Evolutionary conservation across 2,888 invertebrate genomes (phyloP), one percentile per base, ranked within the genome.

Genomic region (Bombylius major): DNA sequence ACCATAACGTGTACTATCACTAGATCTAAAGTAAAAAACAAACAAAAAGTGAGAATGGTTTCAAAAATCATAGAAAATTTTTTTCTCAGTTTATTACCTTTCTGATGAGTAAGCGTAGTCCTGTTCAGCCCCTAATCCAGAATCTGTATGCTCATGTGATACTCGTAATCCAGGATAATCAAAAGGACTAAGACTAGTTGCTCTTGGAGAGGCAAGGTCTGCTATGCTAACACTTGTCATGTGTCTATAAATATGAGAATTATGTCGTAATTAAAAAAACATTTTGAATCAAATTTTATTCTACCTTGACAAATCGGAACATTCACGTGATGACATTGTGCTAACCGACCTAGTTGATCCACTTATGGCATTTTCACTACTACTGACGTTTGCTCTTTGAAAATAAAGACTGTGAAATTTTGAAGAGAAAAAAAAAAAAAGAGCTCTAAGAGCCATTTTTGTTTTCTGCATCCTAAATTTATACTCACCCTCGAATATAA

Each of bases 111-210:
- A 83, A 45, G 83, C 82, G 68, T 84, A 85, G 65, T 87, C 86
- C 70, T 86, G 86, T 71, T 86, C 86, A 23, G 83, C 84, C 50
- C 86, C 86, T 6, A 87, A 74, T 1, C 87, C 87, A 1, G 87
- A 87, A 70, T 87, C 87, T 0, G 86, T 86, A 65, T 87, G 86
- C 65, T 87, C 86, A 63, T 86, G 86, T 34, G 82, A 85, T 44
- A 83, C 82, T 60, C 83, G 70, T 14, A 79, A 73, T 1, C 75
- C 71, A 0, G 73, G 71, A 51, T 73, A 71, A 58, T 75, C 75
- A 59, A 75, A 59, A 1, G 73, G 72, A 63, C 72, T 74, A 5
- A 74, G 62, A 62, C 72, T 73, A 4, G 73, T 72, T 48, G 71
- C 71, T 5, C 74, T 73, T 44, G 74, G 73, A 5, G 72, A 72